Percentiles rank a stretch among this genome's conserved stretches.
Evolutionary conservation across 2,113 vertebrate genomes (phyloP).

Genomic region (Eubucco bourcierii): DNA sequence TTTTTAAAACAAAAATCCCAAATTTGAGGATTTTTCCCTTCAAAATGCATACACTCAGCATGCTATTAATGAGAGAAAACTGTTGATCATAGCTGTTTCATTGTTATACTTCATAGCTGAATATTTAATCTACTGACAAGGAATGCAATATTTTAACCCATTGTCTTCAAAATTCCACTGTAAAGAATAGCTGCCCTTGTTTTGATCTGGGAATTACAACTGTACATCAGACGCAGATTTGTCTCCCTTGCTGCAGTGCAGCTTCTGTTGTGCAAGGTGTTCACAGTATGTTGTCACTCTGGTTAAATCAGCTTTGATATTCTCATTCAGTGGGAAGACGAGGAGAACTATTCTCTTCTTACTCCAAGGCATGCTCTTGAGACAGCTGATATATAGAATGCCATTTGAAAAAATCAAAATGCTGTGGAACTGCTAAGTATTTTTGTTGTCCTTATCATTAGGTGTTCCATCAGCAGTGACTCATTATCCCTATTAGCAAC

Average conservation of each 20-base stretch:
- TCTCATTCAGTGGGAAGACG: not conserved
- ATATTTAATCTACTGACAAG: not conserved
- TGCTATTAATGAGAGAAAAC: not conserved
- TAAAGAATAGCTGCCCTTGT: not conserved
- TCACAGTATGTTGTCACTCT: not conserved
- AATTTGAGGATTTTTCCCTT: not conserved
- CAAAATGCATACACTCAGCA: not conserved
- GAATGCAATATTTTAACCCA: not conserved
- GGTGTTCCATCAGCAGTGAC: not conserved
- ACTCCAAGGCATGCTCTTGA: not conserved
- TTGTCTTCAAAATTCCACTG: not conserved
- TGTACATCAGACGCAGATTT: not conserved
- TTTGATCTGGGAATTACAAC: not conserved
- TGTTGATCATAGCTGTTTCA: not conserved
- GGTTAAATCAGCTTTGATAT: not conserved
- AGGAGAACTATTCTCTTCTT: not conserved
- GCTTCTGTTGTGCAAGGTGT: not conserved
- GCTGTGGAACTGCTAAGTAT: not conserved
- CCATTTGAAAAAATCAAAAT: not conserved
- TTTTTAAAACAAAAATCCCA: not conserved
- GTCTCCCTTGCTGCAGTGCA: fast-evolving
- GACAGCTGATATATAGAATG: not conserved
- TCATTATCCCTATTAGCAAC: not conserved
- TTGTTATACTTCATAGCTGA: not conserved
- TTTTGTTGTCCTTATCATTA: not conserved